Base-by-base conservation (phyloP, 2,113 vertebrate species). In the Polypterus senegalus region DNA sequence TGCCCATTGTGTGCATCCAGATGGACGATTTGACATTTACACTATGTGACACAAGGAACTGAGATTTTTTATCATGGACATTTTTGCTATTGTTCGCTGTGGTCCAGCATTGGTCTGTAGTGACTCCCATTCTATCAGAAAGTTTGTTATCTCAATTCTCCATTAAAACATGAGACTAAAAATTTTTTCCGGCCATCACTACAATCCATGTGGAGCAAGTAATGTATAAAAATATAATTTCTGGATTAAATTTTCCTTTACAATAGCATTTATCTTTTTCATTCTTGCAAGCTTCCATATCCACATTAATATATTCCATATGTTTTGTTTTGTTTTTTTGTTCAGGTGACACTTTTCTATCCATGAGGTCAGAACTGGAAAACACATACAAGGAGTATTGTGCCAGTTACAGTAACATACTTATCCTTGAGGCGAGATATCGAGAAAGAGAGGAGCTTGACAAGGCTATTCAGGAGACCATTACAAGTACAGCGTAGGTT, bases 311-410 rank as follows among this genome's bases (percentile, higher is more conserved):
- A 48, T 7, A 44, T 49, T 47, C 49, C 66, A 45, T n/a, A 46
- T 56, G 0, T 0, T 47, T 61, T 6, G 72, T 9, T 61, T 45
- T 65, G n/a, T 4, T 63, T 10, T 66, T 7, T 67, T 61, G 54
- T 70, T 10, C 70, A 98, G 96, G 96, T 55, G 55, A 80, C 1
- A 65, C 91, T 1, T 98, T 98, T 79, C 86, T 95, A 65, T 80
- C 83, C 54, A 81, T 92, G 75, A 92, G 87, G 59, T 77, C 85
- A 5, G 91, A 94, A 68, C 82, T 97, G 7, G 92, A 98, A 69
- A 74, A 67, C 0, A 78, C 85, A 9, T 98, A 98, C 62, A 92
- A 83, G 66, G 81, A 87, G 61, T 98, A 97, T 72, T 86, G 96
- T 75, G 76, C 82, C 69, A 84, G 83, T 86, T 97, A 95, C 0